phyloP scores from a whole-genome alignment of 2,797 vertebrate species.

The Passerculus sandwichensis region DNA sequence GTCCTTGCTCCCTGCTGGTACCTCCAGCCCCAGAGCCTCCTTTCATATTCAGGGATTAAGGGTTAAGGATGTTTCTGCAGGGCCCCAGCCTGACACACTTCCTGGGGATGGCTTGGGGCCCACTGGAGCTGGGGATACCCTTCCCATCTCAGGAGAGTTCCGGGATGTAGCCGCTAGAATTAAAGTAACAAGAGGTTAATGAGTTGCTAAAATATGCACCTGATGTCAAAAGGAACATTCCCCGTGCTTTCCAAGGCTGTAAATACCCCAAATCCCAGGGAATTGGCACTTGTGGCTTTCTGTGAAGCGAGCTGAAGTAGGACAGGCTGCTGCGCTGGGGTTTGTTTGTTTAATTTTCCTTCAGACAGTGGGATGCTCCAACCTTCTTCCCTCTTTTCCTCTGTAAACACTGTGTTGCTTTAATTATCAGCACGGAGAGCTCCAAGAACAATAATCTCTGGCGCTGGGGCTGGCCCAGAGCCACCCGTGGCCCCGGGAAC shows the following conservation, averaged over 20 bases:
- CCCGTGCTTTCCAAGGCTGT: not conserved
- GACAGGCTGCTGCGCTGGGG: not conserved
- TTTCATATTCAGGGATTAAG: not conserved
- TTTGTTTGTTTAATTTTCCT: slow-evolving; percentile 70
- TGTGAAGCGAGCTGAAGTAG: not conserved
- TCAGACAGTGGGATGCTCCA: slow-evolving; percentile 49
- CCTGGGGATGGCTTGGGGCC: not conserved
- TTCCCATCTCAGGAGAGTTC: not conserved
- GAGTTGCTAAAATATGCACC: slow-evolving; percentile 52
- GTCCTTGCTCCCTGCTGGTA: not conserved
- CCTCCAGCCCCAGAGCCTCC: not conserved
- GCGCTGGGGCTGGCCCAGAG: not conserved
- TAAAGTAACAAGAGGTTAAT: slow-evolving; percentile 24
- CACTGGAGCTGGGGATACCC: not conserved
- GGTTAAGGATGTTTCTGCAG: not conserved
- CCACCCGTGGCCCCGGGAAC: slow-evolving; percentile 28
- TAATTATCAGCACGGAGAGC: slow-evolving; percentile 43
- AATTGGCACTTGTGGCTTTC: not conserved
- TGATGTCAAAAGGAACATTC: slow-evolving; percentile 35
- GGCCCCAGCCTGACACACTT: not conserved
- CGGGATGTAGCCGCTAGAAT: not conserved
- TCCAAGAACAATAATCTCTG: slow-evolving; percentile 70
- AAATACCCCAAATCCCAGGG: not conserved
- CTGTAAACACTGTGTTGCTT: slow-evolving; percentile 50
- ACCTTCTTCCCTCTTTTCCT: slow-evolving; percentile 52